Percentiles rank a stretch among this genome's conserved stretches.
Evolutionary conservation across 2,797 vertebrate species (phyloP).

Genomic region (Spheniscus humboldti): DNA sequence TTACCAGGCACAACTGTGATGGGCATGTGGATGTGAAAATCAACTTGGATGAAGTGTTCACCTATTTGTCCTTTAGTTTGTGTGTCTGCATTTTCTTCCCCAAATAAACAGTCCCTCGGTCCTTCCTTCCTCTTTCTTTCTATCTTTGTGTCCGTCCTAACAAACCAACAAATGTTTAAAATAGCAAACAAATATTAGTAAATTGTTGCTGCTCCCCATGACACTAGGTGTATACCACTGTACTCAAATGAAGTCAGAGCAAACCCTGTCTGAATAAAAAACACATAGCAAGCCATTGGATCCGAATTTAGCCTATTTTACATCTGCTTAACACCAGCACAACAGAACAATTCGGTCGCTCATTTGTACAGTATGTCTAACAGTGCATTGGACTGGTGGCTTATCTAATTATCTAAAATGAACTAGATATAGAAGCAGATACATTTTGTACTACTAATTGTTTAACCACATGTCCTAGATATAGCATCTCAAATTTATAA

Average conservation of each 20-base stretch:
- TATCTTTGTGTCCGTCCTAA: neutral
- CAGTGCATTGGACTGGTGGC: neutral
- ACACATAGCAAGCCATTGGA: neutral
- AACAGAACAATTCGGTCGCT: neutral
- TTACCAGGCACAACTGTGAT: neutral
- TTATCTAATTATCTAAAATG: neutral
- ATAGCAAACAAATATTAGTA: neutral
- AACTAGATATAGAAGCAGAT: neutral
- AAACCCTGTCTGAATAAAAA: neutral
- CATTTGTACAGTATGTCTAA: neutral
- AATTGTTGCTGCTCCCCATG: neutral
- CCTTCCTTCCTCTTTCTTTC: neutral
- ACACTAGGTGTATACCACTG: neutral
- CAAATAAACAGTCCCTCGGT: neutral
- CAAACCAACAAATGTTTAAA: slow-evolving; percentile 1
- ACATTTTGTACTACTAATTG: neutral
- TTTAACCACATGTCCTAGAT: neutral
- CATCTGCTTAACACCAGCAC: neutral
- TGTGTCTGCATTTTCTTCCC: neutral
- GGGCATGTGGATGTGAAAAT: neutral
- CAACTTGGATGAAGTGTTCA: neutral
- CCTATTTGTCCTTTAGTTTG: neutral
- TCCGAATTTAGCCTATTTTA: neutral
- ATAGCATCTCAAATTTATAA: neutral
- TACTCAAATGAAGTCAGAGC: neutral